Evolutionary conservation across 2,113 vertebrate genomes (phyloP).

Genomic region (Calidris pygmaea): DNA sequence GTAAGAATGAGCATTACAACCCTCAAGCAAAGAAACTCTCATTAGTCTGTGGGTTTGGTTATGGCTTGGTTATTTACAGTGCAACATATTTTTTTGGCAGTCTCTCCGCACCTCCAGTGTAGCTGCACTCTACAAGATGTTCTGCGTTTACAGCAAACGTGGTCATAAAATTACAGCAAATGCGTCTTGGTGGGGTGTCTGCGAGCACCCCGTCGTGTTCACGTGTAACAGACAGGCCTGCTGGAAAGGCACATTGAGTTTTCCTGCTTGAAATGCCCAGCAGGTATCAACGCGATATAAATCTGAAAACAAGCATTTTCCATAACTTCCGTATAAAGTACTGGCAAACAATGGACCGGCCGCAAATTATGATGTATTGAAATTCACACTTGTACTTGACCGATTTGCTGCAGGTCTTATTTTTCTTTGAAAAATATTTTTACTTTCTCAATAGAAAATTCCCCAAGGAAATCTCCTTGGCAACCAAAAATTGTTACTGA

Average conservation of each 20-base stretch:
- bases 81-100: background rate
- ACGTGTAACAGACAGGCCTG: background rate
- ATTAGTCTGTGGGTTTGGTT: background rate
- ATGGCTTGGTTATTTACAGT: background rate
- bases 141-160: fast-evolving
- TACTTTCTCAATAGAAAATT: background rate
- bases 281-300: background rate
- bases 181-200: background rate
- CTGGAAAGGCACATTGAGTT: background rate
- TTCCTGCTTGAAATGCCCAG: background rate
- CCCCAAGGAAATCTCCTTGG: background rate
- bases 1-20: background rate
- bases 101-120: fast-evolving
- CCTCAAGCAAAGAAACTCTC: background rate
- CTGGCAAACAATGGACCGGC: background rate
- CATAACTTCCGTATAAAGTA: background rate
- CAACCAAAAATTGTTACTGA: background rate
- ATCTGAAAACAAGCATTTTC: background rate
- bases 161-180: background rate
- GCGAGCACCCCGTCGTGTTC: fast-evolving
- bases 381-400: background rate
- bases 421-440: background rate
- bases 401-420: background rate
- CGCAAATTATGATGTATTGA: background rate
- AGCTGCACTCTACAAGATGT: background rate